Conservation (phyloP, 2,888 invertebrate species). For the Nowickia ferox region DNA sequence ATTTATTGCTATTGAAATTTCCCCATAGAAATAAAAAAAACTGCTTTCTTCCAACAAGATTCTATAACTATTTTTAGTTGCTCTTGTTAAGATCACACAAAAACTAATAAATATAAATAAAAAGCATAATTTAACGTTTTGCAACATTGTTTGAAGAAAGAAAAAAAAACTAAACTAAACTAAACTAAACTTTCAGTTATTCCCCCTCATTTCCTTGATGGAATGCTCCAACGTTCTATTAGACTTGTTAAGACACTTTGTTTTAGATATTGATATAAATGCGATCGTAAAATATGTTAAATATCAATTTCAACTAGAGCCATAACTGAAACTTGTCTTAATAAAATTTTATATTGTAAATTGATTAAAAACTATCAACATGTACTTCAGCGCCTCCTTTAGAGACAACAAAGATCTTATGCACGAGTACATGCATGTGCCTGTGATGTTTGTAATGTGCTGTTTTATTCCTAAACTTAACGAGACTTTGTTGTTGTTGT, state of each 20-base stretch:
- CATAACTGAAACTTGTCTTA: conserved; percentile 56
- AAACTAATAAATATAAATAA: background rate
- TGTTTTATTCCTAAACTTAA: conserved; percentile 19
- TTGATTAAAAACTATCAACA: conserved; percentile 73
- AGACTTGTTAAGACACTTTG: conserved; percentile 38
- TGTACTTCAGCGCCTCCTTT: conserved; percentile 68
- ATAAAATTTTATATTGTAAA: conserved; percentile 68
- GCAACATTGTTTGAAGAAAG: conserved; percentile 30
- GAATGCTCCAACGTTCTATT: background rate
- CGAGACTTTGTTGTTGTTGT: background rate
- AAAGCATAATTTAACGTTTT: conserved; percentile 1
- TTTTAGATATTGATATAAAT: conserved; percentile 67
- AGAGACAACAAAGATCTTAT: conserved; percentile 11
- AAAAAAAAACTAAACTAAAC: too few relatives aligned
- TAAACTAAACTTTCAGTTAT: background rate
- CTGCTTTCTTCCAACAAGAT: background rate
- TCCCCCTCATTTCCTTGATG: background rate
- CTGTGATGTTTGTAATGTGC: background rate
- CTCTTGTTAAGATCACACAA: background rate
- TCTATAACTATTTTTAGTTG: conserved; percentile 11
- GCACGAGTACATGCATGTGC: background rate
- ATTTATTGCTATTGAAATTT: conserved; percentile 17
- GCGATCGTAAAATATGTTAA: conserved; percentile 69
- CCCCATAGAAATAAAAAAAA: conserved; percentile 1
- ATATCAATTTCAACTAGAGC: conserved; percentile 64